Percentiles rank a stretch among this genome's conserved stretches.
These are phyloP conservation scores for Bostrychus sinensis DNA, from an alignment of 2,113 vertebrate species.

Conservation along the genomic window DNA sequence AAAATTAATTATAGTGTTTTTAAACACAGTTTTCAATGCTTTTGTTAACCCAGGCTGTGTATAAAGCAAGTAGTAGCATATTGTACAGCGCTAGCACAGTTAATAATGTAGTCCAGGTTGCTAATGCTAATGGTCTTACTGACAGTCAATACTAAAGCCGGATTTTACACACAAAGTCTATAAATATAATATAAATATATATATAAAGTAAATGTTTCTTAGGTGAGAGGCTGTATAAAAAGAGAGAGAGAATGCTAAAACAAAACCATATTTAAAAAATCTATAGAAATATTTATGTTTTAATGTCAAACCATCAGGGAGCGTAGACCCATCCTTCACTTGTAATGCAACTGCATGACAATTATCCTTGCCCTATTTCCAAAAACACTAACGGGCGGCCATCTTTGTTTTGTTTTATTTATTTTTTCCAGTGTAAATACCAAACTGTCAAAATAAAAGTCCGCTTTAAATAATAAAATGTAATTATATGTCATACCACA, in stretches of 20 bases:
- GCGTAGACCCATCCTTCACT: slow-evolving; percentile 48
- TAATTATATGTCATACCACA: slow-evolving; percentile 74
- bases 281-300: slow-evolving; percentile 31
- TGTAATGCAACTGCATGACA: slow-evolving; percentile 71
- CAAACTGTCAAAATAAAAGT: slow-evolving; percentile 38
- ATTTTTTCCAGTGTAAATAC: slow-evolving; percentile 85
- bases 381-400: slow-evolving; percentile 48
- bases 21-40: not conserved
- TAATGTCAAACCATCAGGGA: slow-evolving; percentile 56
- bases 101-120: slow-evolving; percentile 12
- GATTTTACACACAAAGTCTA: slow-evolving; percentile 24
- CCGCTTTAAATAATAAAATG: slow-evolving; percentile 58
- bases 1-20: not conserved
- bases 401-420: too few relatives aligned
- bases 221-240: slow-evolving; percentile 51
- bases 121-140: slow-evolving; percentile 18
- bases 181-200: slow-evolving; percentile 38
- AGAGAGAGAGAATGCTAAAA: slow-evolving; percentile 31
- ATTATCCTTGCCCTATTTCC: not conserved
- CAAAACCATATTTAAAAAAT: slow-evolving; percentile 26
- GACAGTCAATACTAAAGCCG: slow-evolving; percentile 9
- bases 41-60: slow-evolving; percentile 11
- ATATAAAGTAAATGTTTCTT: slow-evolving; percentile 43
- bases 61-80: not conserved
- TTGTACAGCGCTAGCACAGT: slow-evolving; percentile 37